A percentile compares a stretch with the other conserved stretches of the same genome.
Evolutionary conservation across 2,797 vertebrate genomes (phyloP).

Genomic region (Coccyzus lansbergi): DNA sequence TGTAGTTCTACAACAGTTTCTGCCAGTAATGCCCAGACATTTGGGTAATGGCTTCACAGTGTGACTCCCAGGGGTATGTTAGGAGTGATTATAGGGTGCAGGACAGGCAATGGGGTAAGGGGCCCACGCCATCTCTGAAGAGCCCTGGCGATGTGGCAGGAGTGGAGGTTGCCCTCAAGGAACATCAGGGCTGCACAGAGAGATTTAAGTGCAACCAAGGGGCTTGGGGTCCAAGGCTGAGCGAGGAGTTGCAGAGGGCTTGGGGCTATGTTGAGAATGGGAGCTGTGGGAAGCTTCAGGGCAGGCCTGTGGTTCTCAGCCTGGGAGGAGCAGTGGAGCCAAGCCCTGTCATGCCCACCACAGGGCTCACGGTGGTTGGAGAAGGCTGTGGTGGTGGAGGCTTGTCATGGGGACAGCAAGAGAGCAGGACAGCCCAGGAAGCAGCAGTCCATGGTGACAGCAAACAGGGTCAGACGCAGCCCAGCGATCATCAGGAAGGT

Average conservation of each 20-base stretch:
- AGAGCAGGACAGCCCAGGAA: fast-evolving
- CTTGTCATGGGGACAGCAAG: fast-evolving
- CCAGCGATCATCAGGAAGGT: neutral
- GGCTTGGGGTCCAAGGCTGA: neutral
- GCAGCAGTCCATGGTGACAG: neutral
- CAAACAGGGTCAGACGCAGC: neutral
- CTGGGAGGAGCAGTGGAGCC: fast-evolving
- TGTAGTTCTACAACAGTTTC: neutral
- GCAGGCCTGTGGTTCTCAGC: fast-evolving
- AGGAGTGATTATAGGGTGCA: fast-evolving
- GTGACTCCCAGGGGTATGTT: neutral
- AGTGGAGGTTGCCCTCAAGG: fast-evolving
- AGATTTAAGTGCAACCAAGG: neutral
- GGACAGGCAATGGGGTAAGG: no score
- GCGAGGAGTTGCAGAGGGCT: fast-evolving
- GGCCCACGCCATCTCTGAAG: neutral
- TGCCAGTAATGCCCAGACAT: neutral
- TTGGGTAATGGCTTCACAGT: neutral
- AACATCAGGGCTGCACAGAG: neutral
- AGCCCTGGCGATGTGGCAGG: neutral
- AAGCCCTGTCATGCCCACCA: fast-evolving
- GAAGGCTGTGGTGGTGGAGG: fast-evolving
- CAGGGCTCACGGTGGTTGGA: neutral
- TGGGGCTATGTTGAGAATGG: fast-evolving
- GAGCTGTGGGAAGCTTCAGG: fast-evolving